Evolutionary conservation across 2,113 vertebrate genomes (phyloP), one percentile per base, ranked within the genome.

Genomic region (Neoarius graeffei): DNA sequence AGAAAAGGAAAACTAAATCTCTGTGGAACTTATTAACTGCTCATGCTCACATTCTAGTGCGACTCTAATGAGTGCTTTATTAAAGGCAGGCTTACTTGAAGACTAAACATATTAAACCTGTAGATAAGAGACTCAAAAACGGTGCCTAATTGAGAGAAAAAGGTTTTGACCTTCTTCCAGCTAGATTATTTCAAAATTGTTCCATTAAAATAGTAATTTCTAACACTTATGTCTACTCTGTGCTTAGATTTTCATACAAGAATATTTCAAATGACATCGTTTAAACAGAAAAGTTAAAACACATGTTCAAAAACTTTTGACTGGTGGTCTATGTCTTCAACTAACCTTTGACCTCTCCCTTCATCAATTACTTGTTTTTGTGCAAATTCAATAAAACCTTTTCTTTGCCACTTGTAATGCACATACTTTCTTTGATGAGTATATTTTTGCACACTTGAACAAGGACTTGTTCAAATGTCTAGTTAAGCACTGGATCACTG

Each of bases 401-500:
- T 64, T 81, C 42, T 56, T n/a, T 57, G 15, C 48, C 62, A 86
- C 71, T n/a, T 81, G 35, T 87, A 89, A 89, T 80, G 56, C 76
- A 85, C 56, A 69, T 30, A 27, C 82, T 85, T 66, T 64, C 54
- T 76, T 74, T 52, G 71, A 76, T 66, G 27, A 59, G 69, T 79
- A 62, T 35, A 9, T 42, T 66, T 81, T 64, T 62, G 9, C 48
- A 25, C 79, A 9, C 25, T 17, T 25, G 81, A 64, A 81, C 74
- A 87, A 84, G 85, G 60, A 56, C 27, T 83, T 81, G 69, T 62
- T 86, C 86, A 85, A 89, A 89, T 88, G 84, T 89, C 88, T 82
- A 71, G 67, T 89, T 87, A 88, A 89, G 77, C 85, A 77, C 87
- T 85, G 87, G 87, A 88, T 91, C 86, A 88, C 60, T 67, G 79